phyloP scores from a whole-genome alignment of 2,888 invertebrate species.

The Sycophila texana region DNA sequence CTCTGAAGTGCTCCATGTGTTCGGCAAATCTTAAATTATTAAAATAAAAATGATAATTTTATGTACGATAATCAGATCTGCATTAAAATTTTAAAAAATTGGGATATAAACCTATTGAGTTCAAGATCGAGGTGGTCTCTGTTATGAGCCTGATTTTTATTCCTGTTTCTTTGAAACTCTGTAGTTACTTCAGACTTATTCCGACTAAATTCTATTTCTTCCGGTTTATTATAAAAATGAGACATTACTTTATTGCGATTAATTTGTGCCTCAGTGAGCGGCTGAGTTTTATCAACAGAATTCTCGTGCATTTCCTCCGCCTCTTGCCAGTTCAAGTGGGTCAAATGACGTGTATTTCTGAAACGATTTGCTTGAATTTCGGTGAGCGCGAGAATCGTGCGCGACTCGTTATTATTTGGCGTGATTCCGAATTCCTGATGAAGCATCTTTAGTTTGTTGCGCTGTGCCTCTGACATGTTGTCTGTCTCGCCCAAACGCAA shows the following conservation, averaged over 20 bases:
- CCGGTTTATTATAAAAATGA: constrained; percentile 67
- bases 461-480: constrained; percentile 79
- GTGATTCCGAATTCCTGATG: constrained; percentile 71
- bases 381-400: constrained; percentile 6
- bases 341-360: constrained; percentile 58
- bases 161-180: constrained; percentile 73
- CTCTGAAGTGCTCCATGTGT: constrained; percentile 23
- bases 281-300: constrained; percentile 7
- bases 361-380: constrained; percentile 57
- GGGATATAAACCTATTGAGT: not conserved
- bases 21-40: not conserved
- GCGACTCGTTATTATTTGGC: constrained; percentile 50
- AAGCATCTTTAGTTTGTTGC: constrained; percentile 80
- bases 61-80: no score
- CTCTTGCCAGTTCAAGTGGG: constrained; percentile 56
- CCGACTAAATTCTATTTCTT: constrained; percentile 38
- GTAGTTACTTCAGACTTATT: constrained; percentile 57
- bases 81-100: no score
- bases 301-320: not conserved
- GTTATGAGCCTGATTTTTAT: constrained; percentile 62
- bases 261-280: constrained; percentile 60
- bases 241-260: constrained; percentile 68
- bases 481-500: constrained; percentile 71
- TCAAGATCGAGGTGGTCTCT: constrained; percentile 52
- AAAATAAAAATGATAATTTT: no score